Evolutionary conservation across 2,797 vertebrate genomes (phyloP).

Genomic region (Paratrypauchen microcephalus): DNA sequence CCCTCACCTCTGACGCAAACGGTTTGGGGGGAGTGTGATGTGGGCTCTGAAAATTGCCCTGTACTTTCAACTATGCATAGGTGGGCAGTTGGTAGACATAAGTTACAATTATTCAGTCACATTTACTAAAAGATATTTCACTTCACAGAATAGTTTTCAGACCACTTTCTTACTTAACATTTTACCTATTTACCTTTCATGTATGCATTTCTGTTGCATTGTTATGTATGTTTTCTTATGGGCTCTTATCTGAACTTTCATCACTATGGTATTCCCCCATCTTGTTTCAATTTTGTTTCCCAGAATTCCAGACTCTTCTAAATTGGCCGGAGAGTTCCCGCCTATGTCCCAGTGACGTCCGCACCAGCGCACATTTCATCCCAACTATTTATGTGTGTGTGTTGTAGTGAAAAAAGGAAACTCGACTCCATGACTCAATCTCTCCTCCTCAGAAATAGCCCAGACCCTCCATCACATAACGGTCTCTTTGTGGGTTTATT

Average conservation of each 20-base stretch:
- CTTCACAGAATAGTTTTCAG: too few species aligned
- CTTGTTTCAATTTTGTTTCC: constrained; percentile 54
- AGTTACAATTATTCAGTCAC: too few species aligned
- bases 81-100: too few species aligned
- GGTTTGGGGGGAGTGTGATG: not conserved
- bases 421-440: constrained; percentile 68
- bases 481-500: constrained; percentile 59
- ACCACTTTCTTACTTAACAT: too few species aligned
- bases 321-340: constrained; percentile 61
- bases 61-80: too few species aligned
- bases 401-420: constrained; percentile 13
- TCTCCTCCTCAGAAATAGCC: constrained; percentile 66
- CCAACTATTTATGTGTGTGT: constrained; percentile 68
- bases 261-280: constrained; percentile 65
- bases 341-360: constrained; percentile 64
- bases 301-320: constrained; percentile 54
- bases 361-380: constrained; percentile 54
- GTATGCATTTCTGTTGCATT: not conserved
- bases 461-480: constrained; percentile 66
- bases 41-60: not conserved
- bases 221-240: not conserved
- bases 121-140: too few species aligned
- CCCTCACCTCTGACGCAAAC: constrained; percentile 2
- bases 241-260: constrained; percentile 43
- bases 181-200: too few species aligned